Base-by-base conservation (phyloP, 2,113 vertebrate species). In the Procapra przewalskii region DNA sequence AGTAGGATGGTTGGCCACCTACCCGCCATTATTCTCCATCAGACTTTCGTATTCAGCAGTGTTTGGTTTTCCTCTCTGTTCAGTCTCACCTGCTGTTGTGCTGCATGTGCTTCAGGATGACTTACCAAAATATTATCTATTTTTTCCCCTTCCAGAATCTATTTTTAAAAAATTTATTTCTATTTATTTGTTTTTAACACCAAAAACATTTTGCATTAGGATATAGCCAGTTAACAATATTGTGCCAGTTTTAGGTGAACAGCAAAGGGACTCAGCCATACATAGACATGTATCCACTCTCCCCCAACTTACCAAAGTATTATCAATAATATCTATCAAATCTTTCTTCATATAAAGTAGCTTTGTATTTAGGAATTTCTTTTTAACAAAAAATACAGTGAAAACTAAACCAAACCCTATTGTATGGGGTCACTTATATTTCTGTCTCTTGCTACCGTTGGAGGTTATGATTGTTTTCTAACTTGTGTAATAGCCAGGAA, bases 311-410 rank as follows among this genome's bases (percentile, higher is more conserved):
- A 45, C n/a, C 29, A 54, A 52, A 60, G 19, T 79, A 60, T n/a
- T 16, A 40, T 21, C 36, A 33, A 12, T 82, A 43, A 75, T 79
- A 48, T 77, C 36, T 62, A 45, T 60, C 60, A 52, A 75, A 23
- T 60, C 45, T 84, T 85, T 85, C 19, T 55, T 57, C 48, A 31
- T 50, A 14, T 62, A 36, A 77, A 90, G 17, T 85, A 64, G 29
- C 55, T 85, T 89, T 89, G 23, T 71, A 43, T 45, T 93, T 84
- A 64, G 43, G 55, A 45, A 57, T 94, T 71, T 52, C 23, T 64
- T 92, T 88, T 59, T 59, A 88, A 54, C 64, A 4, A 89, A 93
- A 64, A 93, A 15, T 59, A 40, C 48, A 81, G 36, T 19, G 23
- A 54, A 85, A 91, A 15, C 31, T 29, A 83, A 86, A 55, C 48